A percentile compares a stretch with the other conserved stretches of the same genome.
These are phyloP conservation scores for cat (Felis catus) DNA, from an alignment of 2,113 vertebrate genomes.

Conservation along the genomic window DNA sequence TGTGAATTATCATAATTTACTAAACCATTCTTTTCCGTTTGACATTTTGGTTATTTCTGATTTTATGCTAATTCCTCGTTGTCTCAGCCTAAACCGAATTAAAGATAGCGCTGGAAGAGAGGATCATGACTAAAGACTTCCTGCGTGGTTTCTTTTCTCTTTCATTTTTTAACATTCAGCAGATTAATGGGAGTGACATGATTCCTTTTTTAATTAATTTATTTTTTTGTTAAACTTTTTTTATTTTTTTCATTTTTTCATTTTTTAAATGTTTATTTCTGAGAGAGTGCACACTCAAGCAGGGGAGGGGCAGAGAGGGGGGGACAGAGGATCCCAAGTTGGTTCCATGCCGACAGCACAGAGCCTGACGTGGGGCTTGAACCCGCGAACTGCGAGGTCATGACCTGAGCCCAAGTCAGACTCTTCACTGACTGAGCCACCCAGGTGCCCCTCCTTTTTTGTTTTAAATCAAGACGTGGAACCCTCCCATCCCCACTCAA, in stretches of 20 bases:
- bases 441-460: no score
- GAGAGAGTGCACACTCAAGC: no score
- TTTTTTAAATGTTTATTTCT: no score
- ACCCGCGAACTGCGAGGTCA: no score
- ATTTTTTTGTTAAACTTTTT: no score
- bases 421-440: no score
- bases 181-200: background rate
- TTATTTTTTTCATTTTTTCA: no score
- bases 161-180: background rate
- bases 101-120: background rate
- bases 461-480: background rate
- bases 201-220: background rate
- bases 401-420: no score
- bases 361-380: no score
- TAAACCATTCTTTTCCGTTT: background rate
- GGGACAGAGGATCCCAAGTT: no score
- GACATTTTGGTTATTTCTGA: background rate
- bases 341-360: no score
- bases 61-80: background rate
- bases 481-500: background rate
- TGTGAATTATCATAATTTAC: background rate
- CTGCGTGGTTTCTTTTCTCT: background rate
- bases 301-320: no score
- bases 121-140: background rate
- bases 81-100: background rate